Conservation (phyloP, 2,113 vertebrate species). For the Pterocles gutturalis region DNA sequence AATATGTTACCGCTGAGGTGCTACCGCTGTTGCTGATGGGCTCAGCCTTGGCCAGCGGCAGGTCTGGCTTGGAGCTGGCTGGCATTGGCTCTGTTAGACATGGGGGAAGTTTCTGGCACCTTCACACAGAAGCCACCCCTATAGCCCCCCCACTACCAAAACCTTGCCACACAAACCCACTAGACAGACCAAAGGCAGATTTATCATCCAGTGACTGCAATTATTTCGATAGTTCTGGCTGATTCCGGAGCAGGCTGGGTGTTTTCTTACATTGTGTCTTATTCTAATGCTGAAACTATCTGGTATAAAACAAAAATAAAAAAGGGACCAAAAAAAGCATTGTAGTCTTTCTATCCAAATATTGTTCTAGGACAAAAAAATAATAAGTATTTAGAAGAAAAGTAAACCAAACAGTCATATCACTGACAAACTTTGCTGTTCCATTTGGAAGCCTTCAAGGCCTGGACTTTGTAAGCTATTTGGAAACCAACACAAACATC, state of each 20-base stretch:
- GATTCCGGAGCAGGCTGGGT: conserved; percentile 45
- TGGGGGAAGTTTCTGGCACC: no score
- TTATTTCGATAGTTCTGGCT: conserved; percentile 59
- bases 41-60: no score
- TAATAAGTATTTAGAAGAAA: neutral
- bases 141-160: no score
- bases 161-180: no score
- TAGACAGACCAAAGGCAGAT: conserved; percentile 1
- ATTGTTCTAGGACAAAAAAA: conserved; percentile 50
- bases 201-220: neutral
- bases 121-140: no score
- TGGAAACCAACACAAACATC: conserved; percentile 57
- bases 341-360: conserved; percentile 48
- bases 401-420: conserved; percentile 7
- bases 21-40: no score
- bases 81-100: no score
- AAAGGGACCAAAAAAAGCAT: neutral
- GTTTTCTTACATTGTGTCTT: conserved; percentile 56
- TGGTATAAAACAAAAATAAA: conserved; percentile 38
- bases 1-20: no score
- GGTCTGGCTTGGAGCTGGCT: no score
- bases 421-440: neutral
- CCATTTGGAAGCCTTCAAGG: conserved; percentile 33
- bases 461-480: conserved; percentile 38
- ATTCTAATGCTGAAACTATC: conserved; percentile 61